Base-by-base conservation (phyloP, 2,113 vertebrate genomes). In the Percina caprodes region DNA sequence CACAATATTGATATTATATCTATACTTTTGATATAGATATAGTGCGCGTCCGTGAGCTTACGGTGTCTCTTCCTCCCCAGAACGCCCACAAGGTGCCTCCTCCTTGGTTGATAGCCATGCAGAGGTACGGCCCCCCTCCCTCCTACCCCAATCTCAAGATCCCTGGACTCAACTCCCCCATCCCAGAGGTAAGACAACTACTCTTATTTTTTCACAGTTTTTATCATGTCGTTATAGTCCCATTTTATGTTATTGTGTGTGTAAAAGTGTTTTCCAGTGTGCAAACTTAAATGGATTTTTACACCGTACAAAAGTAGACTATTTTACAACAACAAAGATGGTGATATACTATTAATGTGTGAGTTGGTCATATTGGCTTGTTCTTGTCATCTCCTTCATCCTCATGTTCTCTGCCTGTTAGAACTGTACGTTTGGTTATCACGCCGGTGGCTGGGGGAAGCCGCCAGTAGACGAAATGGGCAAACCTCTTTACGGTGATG, bases 121-220 rank as follows among this genome's bases (percentile, higher is more conserved):
- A 98, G 93, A 86, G 97, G 60, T 98, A 97, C 9, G 97, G 97
- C 4, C 97, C 97, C 4, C 97, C 97, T 0, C 97, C 97, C 0
- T 98, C 97, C 1, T 98, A 98, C 83, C 97, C 97, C 18, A 98
- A 97, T 80, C 95, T 98, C 56, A 98, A 97, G 90, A 97, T 98
- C 81, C 97, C 96, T 0, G 97, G 97, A 35, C 92, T 97, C 52
- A 97, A 97, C 88, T 96, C 96, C 0, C 97, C 97, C 26, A 98
- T 98, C 73, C 97, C 97, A 0, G 97, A 98, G 74, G 97, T 98
- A 76, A 69, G 66, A 54, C n/a, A 0, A 0, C 54, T 14, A 23
- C 39, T 23, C 3, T 3, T 1, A 5, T 8, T 39, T 9, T 39
- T 39, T 39, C 35, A 35, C 35, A 0, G 35, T 35, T 35, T 35